Base-by-base conservation (phyloP, 1,140 invertebrate species). In the Zeugodacus cucurbitae region DNA sequence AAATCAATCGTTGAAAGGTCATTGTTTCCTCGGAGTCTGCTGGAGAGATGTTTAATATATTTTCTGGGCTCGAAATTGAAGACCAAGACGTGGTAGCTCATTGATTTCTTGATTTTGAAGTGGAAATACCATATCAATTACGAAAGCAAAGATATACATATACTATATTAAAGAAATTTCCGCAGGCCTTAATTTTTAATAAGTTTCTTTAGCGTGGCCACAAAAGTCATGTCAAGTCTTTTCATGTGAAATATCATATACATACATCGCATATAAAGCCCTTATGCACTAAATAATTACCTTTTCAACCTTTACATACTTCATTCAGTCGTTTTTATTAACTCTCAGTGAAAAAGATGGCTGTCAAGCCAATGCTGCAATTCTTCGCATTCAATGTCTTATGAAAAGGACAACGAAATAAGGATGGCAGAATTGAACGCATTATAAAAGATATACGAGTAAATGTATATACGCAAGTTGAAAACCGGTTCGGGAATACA, bases 381-480 rank as follows among this genome's bases (percentile, higher is more conserved):
- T 41, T n/a, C n/a, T 7, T 44, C n/a, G 34, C 4, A 74, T 29
- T 37, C 70, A 74, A 34, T 62, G 64, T 67, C 64, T 67, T 34
- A n/a, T 17, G 70, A 74, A 74, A 74, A 74, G 70, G 70, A 74
- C 70, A 74, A 74, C 32, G 37, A 74, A 74, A n/a, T 34, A 74
- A 74, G 70, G 70, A 74, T 74, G 29, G 70, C n/a, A 74, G 29
- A 74, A 74, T 74, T 41, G 32, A 41, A 41, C 37, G 70, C 70
- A 41, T 41, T 74, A 74, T 41, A 74, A 22, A 44, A 54, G 11
- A 54, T 2, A 44, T 74, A 41, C 14, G 34, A 11, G 10, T 11
- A 74, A 5, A 74, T 44, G 44, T 44, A 44, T 44, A 74, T 44
- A 44, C 37, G 70, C 70, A 74, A n/a, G 22, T 22, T 74, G 34